Evolutionary conservation across 2,797 vertebrate genomes (phyloP).

Genomic region (Distichodus sexfasciatus): DNA sequence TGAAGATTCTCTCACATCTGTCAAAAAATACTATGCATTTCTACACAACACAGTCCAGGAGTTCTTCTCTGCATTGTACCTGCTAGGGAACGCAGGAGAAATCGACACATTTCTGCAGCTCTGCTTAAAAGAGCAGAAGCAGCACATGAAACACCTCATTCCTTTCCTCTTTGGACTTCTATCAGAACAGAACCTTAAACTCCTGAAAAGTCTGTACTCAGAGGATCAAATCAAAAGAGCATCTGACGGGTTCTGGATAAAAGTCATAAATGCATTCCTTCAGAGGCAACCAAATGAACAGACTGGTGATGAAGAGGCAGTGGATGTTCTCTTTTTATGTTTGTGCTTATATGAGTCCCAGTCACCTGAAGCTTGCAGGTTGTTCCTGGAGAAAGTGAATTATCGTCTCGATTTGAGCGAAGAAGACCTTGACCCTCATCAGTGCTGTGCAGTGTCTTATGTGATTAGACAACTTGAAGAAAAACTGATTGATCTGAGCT

Average conservation of each 20-base stretch:
- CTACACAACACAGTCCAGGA: conserved; percentile 63
- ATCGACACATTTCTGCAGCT: conserved; percentile 46
- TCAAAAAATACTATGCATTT: conserved; percentile 28
- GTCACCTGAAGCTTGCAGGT: conserved; percentile 27
- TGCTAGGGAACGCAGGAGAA: conserved; percentile 47
- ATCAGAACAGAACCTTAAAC: conserved; percentile 11
- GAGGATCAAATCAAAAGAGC: conserved; percentile 17
- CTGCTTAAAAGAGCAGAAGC: conserved; percentile 43
- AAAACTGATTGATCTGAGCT: conserved; percentile 31
- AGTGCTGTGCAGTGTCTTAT: conserved; percentile 46
- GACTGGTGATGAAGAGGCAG: background rate
- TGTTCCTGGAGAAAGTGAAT: conserved; percentile 35
- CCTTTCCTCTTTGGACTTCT: conserved; percentile 55
- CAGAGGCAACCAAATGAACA: background rate
- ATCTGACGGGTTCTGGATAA: background rate
- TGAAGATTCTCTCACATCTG: background rate
- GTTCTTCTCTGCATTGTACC: conserved; percentile 60
- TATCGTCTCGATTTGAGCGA: conserved; percentile 13
- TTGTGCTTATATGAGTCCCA: conserved; percentile 49
- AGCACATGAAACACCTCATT: conserved; percentile 57
- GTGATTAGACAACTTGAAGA: conserved; percentile 34
- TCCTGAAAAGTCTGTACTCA: conserved; percentile 33
- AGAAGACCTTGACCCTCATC: conserved; percentile 41
- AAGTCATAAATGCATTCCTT: conserved; percentile 16
- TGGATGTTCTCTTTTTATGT: conserved; percentile 36